phyloP scores from a whole-genome alignment of 2,113 vertebrate genomes.

The Cryptotis parvus region DNA sequence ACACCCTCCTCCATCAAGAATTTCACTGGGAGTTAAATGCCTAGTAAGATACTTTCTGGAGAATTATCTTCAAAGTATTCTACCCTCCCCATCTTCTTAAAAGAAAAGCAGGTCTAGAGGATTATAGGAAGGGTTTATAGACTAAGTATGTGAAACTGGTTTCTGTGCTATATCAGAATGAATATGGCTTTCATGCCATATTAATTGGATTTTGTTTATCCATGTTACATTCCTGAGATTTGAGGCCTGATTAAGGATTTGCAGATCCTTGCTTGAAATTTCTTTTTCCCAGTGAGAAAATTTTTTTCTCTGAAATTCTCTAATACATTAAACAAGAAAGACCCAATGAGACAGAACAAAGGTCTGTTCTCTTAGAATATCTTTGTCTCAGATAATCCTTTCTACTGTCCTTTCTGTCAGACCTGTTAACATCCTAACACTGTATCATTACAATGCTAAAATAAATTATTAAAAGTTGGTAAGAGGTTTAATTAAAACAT shows the following conservation, averaged over 20 bases:
- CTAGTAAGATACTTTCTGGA: neutral
- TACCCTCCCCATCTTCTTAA: neutral
- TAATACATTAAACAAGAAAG: conserved; percentile 32
- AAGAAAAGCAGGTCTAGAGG: neutral
- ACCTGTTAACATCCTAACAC: neutral
- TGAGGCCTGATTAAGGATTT: conserved; percentile 28
- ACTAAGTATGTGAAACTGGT: neutral
- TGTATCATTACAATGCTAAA: neutral
- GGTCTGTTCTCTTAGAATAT: neutral
- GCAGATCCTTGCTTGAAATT: conserved; percentile 53
- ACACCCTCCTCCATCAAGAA: neutral
- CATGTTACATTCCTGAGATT: neutral
- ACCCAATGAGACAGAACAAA: neutral
- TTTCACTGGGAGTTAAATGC: neutral
- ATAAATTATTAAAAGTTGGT: neutral
- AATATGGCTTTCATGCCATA: neutral
- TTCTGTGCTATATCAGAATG: neutral
- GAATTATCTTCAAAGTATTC: neutral
- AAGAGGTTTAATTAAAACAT: conserved; percentile 21
- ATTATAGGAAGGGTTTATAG: neutral
- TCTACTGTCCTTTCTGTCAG: neutral
- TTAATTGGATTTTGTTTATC: conserved; percentile 2
- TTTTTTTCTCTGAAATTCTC: conserved; percentile 34
- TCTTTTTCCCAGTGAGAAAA: neutral
- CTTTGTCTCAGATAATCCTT: neutral